Base-by-base conservation (phyloP, 2,888 invertebrate genomes). In the Campaea margaritaria region DNA sequence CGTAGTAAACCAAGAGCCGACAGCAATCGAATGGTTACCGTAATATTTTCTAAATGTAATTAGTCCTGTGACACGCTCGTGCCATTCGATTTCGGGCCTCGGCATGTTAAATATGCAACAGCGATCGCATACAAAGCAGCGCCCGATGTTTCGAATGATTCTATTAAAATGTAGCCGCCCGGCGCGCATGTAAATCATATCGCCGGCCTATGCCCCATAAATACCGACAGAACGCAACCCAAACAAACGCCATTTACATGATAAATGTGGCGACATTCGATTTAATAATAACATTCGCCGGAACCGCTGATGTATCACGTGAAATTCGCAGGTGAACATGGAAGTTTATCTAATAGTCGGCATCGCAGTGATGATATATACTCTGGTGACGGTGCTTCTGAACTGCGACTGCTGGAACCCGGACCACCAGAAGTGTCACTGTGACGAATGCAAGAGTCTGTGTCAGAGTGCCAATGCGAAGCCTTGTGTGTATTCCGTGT, bases 291-390 rank as follows among this genome's bases (percentile, higher is more conserved):
- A 61, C 48, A 63, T 47, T 36, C 36, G 50, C 54, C 60, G 51
- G 42, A 46, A 70, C 72, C 76, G 70, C 75, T 76, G 75, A 77
- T 73, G 66, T 71, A 67, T 67, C 52, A 48, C 34, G 31, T 46
- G 39, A 58, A 48, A 46, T 60, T 63, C 45, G 44, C 58, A 75
- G 73, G 68, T 71, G 65, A 72, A 73, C 65, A 91, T 91, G 91
- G 91, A 91, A 82, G 79, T 91, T 72, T 91, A 87, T 75, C 68
- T 89, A 58, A 80, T 91, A 60, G 66, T 91, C 56, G 90, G 90
- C 59, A 81, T 91, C 78, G 91, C 85, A 56, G 83, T 91, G 62
- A 72, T 91, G 70, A 79, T 91, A 31, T 92, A 91, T 73, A 79
- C 83, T 49, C 69, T 90, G 21, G 76, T 85, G 50, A 78, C 85